Conservation (phyloP, 2,797 vertebrate genomes). For the Zonotrichia albicollis region DNA sequence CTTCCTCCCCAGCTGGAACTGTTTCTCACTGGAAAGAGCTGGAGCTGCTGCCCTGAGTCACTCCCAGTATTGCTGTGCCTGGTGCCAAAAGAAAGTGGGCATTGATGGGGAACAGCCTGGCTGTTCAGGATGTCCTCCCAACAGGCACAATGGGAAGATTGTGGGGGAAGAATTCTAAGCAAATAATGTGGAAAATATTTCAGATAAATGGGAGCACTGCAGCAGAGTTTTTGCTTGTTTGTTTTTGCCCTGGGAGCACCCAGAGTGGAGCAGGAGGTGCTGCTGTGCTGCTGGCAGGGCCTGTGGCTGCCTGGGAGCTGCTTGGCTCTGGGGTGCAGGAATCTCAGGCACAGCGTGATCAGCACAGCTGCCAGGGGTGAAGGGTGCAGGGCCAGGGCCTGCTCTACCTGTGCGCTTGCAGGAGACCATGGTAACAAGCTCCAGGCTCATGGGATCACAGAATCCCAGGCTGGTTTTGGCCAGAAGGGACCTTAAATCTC, state of each 20-base stretch:
- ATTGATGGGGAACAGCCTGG: slow-evolving; percentile 78
- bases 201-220: slow-evolving; percentile 70
- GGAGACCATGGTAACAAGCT: rapidly evolving
- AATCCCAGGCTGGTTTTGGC: neutral
- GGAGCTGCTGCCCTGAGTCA: slow-evolving; percentile 79
- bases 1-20: neutral
- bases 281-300: neutral
- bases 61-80: slow-evolving; percentile 69
- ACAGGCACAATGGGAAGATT: slow-evolving; percentile 81
- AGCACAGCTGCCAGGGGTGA: neutral
- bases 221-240: neutral
- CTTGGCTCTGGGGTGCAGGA: rapidly evolving
- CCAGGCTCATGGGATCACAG: rapidly evolving
- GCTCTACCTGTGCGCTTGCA: neutral
- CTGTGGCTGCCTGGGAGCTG: neutral
- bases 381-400: neutral
- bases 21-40: slow-evolving; percentile 3
- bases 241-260: neutral
- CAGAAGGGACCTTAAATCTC: neutral
- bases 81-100: slow-evolving; percentile 80
- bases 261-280: neutral
- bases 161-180: slow-evolving; percentile 67
- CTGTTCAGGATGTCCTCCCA: slow-evolving; percentile 64
- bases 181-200: slow-evolving; percentile 88
- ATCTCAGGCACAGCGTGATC: rapidly evolving